These are phyloP conservation scores for Sphyrna mokarran DNA, from an alignment of 2,113 vertebrate species.

Conservation along the genomic window DNA sequence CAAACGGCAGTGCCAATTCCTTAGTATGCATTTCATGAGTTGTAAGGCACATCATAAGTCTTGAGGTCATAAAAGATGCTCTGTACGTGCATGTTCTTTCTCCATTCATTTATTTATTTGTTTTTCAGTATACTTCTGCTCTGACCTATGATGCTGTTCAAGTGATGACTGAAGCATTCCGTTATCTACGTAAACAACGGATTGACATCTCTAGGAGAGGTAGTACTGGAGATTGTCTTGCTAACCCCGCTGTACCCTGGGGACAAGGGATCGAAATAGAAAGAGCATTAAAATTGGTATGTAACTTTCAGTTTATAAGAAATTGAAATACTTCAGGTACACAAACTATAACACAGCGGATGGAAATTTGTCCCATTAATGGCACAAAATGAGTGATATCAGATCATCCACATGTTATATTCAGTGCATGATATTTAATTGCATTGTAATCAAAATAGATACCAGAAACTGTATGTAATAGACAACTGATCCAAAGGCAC, in stretches of 20 bases:
- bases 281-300: constrained; percentile 91
- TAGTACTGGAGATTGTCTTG: constrained; percentile 93
- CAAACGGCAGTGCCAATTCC: background rate
- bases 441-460: background rate
- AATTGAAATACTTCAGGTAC: background rate
- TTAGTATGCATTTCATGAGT: background rate
- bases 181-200: constrained; percentile 86
- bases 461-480: too few relatives aligned
- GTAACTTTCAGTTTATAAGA: background rate
- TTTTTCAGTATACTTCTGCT: constrained; percentile 87
- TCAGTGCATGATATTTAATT: background rate
- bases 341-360: background rate
- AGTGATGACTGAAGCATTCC: constrained; percentile 96
- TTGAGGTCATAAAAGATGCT: background rate
- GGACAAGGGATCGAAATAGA: constrained; percentile 95
- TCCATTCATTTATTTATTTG: background rate
- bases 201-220: constrained; percentile 89
- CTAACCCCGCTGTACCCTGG: constrained; percentile 96
- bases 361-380: background rate
- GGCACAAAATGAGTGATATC: background rate
- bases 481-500: too few relatives aligned
- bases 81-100: background rate
- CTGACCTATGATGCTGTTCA: constrained; percentile 94
- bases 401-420: background rate
- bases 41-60: background rate